Conservation (phyloP, 2,888 invertebrate genomes). For the Eurytoma adleriae region DNA sequence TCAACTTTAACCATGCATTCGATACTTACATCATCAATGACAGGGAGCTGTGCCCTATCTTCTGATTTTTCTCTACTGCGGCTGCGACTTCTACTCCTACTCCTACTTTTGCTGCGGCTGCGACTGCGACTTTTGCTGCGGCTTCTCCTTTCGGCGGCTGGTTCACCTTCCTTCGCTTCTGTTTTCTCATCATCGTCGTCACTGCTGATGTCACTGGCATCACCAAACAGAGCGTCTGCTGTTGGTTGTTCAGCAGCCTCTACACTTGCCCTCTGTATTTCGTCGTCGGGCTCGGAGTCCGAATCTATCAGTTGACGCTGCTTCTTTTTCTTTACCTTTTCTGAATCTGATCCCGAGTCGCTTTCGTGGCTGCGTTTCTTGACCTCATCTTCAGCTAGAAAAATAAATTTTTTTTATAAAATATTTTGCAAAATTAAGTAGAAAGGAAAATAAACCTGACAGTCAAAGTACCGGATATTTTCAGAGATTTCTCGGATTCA, state of each 20-base stretch:
- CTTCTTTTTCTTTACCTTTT: conserved; percentile 75
- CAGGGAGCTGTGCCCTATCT: conserved; percentile 63
- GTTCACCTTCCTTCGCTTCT: conserved; percentile 68
- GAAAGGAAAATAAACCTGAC: background rate
- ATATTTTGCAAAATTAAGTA: background rate
- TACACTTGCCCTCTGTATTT: conserved; percentile 51
- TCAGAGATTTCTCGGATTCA: conserved; percentile 67
- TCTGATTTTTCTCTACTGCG: conserved; percentile 74
- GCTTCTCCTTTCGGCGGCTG: conserved; percentile 61
- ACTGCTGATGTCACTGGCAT: conserved; percentile 94
- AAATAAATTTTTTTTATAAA: background rate
- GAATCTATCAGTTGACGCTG: conserved; percentile 80
- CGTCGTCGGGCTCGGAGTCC: conserved; percentile 81
- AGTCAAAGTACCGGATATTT: conserved; percentile 60
- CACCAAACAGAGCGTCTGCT: conserved; percentile 93
- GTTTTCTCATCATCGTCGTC: conserved; percentile 82
- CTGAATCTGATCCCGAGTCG: conserved; percentile 69
- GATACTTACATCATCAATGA: conserved; percentile 66
- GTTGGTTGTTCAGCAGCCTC: conserved; percentile 79
- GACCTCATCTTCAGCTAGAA: conserved; percentile 45
- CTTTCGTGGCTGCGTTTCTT: conserved; percentile 70
- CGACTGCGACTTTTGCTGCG: conserved; percentile 64
- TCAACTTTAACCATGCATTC: too few relatives aligned
- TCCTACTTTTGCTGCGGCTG: conserved; percentile 79
- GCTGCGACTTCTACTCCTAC: conserved; percentile 72